Evolutionary conservation across 35 echinoderm and acorn worm genomes (phyloP).

Genomic region (Eucidaris tribuloides): DNA sequence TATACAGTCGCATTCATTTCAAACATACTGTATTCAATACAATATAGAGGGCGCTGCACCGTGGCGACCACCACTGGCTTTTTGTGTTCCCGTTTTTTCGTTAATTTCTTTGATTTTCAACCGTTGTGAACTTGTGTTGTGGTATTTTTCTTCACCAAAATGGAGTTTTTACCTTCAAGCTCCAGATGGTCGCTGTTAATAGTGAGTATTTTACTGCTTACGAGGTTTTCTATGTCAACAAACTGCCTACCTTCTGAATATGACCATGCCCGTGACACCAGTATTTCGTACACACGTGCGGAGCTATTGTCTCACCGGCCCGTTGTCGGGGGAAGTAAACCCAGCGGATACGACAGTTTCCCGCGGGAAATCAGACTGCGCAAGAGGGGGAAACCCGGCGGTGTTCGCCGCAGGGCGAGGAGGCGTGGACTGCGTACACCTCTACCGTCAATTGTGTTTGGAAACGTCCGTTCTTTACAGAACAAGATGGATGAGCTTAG

Average conservation of each 20-base stretch:
- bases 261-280: background rate
- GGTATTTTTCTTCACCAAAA: too few relatives aligned
- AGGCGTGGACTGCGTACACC: constrained; percentile 10
- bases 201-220: background rate
- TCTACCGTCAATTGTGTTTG: constrained; percentile 36
- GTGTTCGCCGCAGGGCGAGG: background rate
- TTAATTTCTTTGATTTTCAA: too few relatives aligned
- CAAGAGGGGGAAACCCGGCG: constrained; percentile 3
- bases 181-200: background rate
- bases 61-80: too few relatives aligned
- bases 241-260: background rate
- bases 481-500: constrained; percentile 70
- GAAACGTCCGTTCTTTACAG: constrained; percentile 44
- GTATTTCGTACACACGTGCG: background rate
- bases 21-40: too few relatives aligned
- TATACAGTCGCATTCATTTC: too few relatives aligned
- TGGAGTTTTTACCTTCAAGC: too few relatives aligned
- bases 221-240: background rate
- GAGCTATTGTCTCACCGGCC: background rate
- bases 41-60: too few relatives aligned
- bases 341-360: background rate
- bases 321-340: background rate
- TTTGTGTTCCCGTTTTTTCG: too few relatives aligned
- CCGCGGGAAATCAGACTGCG: background rate
- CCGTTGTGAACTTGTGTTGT: too few relatives aligned